Percentiles rank a stretch among this genome's conserved stretches.
Evolutionary conservation across 2,888 invertebrate species (phyloP).

Genomic region (Trissonchulus sp.): DNA sequence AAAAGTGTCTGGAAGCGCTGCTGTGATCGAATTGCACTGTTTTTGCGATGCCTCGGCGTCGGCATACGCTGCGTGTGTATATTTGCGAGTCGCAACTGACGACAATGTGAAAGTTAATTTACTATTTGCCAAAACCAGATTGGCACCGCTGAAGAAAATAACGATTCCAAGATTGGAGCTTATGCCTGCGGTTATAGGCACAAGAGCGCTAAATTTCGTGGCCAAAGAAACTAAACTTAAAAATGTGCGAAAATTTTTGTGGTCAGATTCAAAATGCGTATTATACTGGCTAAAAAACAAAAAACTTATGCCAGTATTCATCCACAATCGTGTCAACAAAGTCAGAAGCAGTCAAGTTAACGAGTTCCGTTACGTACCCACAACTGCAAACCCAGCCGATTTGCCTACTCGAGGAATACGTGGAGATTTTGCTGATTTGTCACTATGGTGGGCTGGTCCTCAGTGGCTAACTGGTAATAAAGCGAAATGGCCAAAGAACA

Average conservation of each 20-base stretch:
- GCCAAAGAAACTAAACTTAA: conserved; percentile 36
- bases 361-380: background rate
- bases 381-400: background rate
- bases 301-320: too few species aligned
- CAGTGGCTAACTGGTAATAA: background rate
- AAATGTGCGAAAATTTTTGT: conserved; percentile 30
- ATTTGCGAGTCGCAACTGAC: conserved; percentile 39
- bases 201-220: conserved; percentile 31
- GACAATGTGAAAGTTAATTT: too few species aligned
- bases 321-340: too few species aligned
- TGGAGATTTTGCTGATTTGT: background rate
- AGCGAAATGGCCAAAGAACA: background rate
- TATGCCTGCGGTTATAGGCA: too few species aligned
- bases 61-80: too few species aligned
- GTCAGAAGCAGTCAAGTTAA: conserved; percentile 35
- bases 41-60: conserved; percentile 39
- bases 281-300: conserved; percentile 37
- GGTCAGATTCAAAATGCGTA: conserved; percentile 36
- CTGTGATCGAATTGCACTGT: conserved; percentile 30
- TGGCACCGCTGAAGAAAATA: too few species aligned
- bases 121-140: too few species aligned
- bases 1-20: too few species aligned
- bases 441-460: conserved; percentile 8
- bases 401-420: background rate
- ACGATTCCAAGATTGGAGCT: too few species aligned